phyloP scores from a whole-genome alignment of 2,888 invertebrate species.

The Sphaerophoria taeniata region DNA sequence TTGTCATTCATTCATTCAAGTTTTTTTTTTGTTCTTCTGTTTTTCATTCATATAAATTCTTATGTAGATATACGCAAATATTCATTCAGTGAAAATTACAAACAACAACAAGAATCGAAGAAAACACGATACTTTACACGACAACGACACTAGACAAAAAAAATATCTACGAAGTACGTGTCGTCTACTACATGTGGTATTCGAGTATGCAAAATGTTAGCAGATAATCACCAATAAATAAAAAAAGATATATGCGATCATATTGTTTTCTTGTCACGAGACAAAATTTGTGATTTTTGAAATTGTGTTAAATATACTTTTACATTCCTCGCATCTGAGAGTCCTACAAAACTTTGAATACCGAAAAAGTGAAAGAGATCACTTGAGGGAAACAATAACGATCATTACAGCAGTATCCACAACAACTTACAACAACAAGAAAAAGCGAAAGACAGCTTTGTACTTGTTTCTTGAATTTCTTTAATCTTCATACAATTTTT shows the following conservation, averaged over 20 bases:
- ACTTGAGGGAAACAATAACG: neutral
- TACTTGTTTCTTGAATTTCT: slow-evolving; percentile 10
- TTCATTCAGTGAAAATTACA: slow-evolving; percentile 47
- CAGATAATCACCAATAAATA: too few relatives aligned
- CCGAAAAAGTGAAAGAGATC: slow-evolving; percentile 5
- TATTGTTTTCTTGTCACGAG: too few relatives aligned
- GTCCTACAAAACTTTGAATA: too few relatives aligned
- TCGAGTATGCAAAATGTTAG: slow-evolving; percentile 46
- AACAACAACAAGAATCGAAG: neutral
- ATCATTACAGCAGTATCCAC: slow-evolving; percentile 20
- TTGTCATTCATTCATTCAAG: slow-evolving; percentile 35
- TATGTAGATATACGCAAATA: slow-evolving; percentile 23
- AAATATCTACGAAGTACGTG: slow-evolving; percentile 27
- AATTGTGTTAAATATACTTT: too few relatives aligned
- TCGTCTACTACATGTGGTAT: slow-evolving; percentile 38
- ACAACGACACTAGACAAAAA: neutral
- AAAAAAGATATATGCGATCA: slow-evolving; percentile 43
- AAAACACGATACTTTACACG: slow-evolving; percentile 13
- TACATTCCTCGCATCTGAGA: too few relatives aligned
- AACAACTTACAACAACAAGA: slow-evolving; percentile 11
- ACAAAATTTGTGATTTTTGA: too few relatives aligned
- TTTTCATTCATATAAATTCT: slow-evolving; percentile 43
- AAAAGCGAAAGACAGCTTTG: slow-evolving; percentile 53
- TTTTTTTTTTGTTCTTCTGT: too few relatives aligned
- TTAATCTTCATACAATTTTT: slow-evolving; percentile 21